phyloP scores from a whole-genome alignment of 2,797 vertebrate species.

The Typhlichthys eigenmanni region DNA sequence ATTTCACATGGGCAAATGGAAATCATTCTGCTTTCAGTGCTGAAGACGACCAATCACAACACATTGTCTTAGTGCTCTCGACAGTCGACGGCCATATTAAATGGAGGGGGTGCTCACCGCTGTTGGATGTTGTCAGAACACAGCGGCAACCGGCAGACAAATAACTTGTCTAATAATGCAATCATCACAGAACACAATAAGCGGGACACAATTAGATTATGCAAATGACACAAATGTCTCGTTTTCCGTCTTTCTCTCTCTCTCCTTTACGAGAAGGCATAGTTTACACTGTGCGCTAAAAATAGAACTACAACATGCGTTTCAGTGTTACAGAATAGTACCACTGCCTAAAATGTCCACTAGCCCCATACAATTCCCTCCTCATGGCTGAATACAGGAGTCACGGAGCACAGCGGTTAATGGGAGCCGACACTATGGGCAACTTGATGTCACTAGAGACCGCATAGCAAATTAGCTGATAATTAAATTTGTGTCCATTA shows the following conservation, averaged over 20 bases:
- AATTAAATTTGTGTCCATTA: conserved; percentile 89
- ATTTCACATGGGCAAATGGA: conserved; percentile 82
- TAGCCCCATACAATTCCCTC: conserved; percentile 23
- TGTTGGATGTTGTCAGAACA: conserved; percentile 58
- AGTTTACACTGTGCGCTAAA: background rate
- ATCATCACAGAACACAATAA: conserved; percentile 30
- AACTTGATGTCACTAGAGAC: conserved; percentile 79
- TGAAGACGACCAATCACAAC: conserved; percentile 76
- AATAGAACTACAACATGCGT: background rate
- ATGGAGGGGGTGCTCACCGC: conserved; percentile 30
- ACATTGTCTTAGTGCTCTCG: conserved; percentile 75
- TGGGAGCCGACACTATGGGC: conserved; percentile 76
- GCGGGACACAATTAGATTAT: conserved; percentile 32
- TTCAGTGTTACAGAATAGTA: background rate
- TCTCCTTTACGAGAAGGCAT: background rate
- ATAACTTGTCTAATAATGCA: conserved; percentile 44
- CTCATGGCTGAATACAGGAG: conserved; percentile 62
- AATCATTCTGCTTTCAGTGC: conserved; percentile 80
- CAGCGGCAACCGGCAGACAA: conserved; percentile 46
- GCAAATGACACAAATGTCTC: conserved; percentile 23
- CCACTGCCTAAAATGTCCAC: background rate
- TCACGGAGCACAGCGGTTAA: conserved; percentile 67
- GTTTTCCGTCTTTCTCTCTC: background rate
- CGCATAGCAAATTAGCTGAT: conserved; percentile 85
- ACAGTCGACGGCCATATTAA: conserved; percentile 57